Percentiles rank a stretch among this genome's conserved stretches.
Evolutionary conservation across 1,140 invertebrate genomes (phyloP).

Genomic region (Euglossa dilemma): DNA sequence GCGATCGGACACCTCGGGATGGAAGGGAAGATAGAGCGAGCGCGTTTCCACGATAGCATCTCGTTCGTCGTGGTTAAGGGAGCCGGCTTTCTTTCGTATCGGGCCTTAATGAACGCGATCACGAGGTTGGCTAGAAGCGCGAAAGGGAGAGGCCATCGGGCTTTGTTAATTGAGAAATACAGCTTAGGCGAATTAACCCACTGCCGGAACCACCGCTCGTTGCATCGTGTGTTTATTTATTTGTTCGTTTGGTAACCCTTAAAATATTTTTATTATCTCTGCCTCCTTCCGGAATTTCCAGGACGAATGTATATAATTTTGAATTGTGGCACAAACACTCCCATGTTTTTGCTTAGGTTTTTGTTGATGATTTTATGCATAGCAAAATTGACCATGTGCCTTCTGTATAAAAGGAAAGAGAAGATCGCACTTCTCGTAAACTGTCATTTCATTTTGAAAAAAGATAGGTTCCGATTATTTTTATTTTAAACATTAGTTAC

Average conservation of each 20-base stretch:
- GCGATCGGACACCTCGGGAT: neutral
- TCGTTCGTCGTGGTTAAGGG: constrained; percentile 18
- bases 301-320: too few relatives aligned
- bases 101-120: constrained; percentile 1
- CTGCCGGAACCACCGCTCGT: constrained; percentile 50
- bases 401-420: too few relatives aligned
- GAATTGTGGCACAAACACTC: too few relatives aligned
- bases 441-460: too few relatives aligned
- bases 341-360: too few relatives aligned
- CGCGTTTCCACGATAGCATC: constrained; percentile 17
- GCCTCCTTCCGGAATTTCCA: neutral
- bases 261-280: neutral
- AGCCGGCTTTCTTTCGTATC: constrained; percentile 14
- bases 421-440: too few relatives aligned
- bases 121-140: neutral
- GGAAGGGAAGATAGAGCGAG: neutral
- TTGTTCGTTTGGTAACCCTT: too few relatives aligned
- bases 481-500: too few relatives aligned
- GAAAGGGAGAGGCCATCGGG: neutral
- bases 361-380: too few relatives aligned
- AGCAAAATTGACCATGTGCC: too few relatives aligned
- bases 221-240: neutral
- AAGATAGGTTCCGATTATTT: too few relatives aligned
- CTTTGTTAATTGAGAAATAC: constrained; percentile 65
- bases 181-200: constrained; percentile 51